phyloP scores from a whole-genome alignment of 2,888 invertebrate species.

The Yponomeuta cagnagella region DNA sequence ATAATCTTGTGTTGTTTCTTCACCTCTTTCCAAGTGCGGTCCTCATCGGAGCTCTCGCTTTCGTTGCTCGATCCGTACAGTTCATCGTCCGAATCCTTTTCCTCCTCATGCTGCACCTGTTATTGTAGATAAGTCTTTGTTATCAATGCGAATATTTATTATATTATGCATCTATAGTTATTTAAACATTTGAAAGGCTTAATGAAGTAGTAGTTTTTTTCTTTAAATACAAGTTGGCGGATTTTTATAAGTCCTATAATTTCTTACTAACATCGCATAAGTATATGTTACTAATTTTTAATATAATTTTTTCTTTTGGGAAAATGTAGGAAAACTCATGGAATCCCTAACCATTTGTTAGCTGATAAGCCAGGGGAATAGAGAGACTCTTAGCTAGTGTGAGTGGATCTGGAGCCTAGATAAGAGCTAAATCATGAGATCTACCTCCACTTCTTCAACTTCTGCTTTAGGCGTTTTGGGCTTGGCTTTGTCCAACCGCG shows the following conservation, averaged over 20 bases:
- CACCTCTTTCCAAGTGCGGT: conserved; percentile 87
- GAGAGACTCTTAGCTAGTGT: no score
- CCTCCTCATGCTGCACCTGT: conserved; percentile 49
- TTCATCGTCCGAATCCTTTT: conserved; percentile 72
- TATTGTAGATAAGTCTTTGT: conserved; percentile 21
- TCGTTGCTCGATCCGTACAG: conserved; percentile 56
- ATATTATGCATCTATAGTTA: neutral
- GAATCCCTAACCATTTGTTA: no score
- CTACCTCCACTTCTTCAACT: conserved; percentile 68
- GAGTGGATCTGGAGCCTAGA: no score
- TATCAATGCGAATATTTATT: neutral
- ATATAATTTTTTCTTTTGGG: no score
- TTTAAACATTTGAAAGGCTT: neutral
- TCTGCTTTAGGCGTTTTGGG: conserved; percentile 77
- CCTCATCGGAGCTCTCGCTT: conserved; percentile 84
- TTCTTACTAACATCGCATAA: no score
- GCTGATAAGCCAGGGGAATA: no score
- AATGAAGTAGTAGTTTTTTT: no score
- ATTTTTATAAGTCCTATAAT: no score
- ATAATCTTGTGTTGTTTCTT: conserved; percentile 84
- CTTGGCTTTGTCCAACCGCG: conserved; percentile 84
- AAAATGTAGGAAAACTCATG: no score
- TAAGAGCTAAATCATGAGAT: conserved; percentile 6
- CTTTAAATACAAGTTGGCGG: no score
- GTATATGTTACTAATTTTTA: no score